Base-by-base conservation (phyloP, 1,140 invertebrate species). In the Aphidius ervi region DNA sequence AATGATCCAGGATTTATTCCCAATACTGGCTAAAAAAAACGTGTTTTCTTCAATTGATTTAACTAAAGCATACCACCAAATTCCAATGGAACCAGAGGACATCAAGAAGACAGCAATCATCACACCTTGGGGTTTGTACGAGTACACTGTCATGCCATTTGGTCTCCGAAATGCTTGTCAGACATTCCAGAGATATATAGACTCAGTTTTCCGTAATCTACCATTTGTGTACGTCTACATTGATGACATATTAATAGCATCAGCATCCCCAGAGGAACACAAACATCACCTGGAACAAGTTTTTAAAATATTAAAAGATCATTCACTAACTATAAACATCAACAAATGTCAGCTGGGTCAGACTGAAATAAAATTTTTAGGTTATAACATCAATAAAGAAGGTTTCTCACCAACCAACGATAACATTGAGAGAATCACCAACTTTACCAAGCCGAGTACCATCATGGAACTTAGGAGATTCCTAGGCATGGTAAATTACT, bases 31-130 rank as follows among this genome's bases (percentile, higher is more conserved):
- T 3, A 70, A 69, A 0, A 50, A 67, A 6, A 64, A 50, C 5
- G 68, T 66, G 42, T 81, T 82, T 55, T 62, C 69, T 4, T 63
- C 68, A 0, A 46, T 82, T 1, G 80, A 83, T 67, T 49, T 80
- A 4, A 53, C 54, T 0, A 66, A 64, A 8, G 80, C 78, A 0
- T 82, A 76, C 61, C 73, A 71, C 65, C 80, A 84, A 62, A 64
- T 83, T 9, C 58, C 62, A 16, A 56, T 82, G 2, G 63, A 67
- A 7, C 23, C 57, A 40, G 50, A 63, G 0, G 67, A 70, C 61
- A 67, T 53, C 10, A 45, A 66, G 5, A 80, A 79, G 58, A 79
- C 77, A 0, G 74, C 69, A 1, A 70, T 78, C 37, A 65, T 65
- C 3, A 73, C 70, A 6, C 66, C 60, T 1, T 62, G 59, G 42